A percentile compares a stretch with the other conserved stretches of the same genome.
Evolutionary conservation across 2,113 vertebrate species (phyloP).

Genomic region (Phylloscopus whistleri): DNA sequence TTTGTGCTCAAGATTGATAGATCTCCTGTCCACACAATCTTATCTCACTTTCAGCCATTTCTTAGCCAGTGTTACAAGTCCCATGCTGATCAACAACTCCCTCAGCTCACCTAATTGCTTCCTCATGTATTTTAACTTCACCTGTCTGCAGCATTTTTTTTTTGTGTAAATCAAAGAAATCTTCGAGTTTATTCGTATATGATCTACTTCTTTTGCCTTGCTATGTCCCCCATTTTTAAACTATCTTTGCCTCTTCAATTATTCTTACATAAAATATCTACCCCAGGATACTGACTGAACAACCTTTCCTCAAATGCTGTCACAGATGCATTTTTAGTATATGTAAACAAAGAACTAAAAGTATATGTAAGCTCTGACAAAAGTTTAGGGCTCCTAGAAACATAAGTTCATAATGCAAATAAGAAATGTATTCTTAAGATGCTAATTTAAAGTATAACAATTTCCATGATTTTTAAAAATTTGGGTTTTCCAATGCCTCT

Average conservation of each 20-base stretch:
- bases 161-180: background rate
- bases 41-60: background rate
- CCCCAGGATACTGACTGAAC: background rate
- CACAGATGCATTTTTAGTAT: background rate
- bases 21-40: background rate
- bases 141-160: background rate
- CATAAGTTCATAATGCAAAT: background rate
- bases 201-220: background rate
- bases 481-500: background rate
- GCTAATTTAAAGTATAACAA: background rate
- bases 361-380: background rate
- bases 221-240: background rate
- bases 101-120: background rate
- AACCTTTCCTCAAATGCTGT: background rate
- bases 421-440: background rate
- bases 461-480: background rate
- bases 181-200: background rate
- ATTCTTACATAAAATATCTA: background rate
- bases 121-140: background rate
- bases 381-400: background rate
- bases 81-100: background rate
- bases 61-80: background rate
- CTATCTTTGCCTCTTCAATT: background rate
- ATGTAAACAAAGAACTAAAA: background rate
- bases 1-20: background rate